phyloP scores from a whole-genome alignment of 2,113 vertebrate genomes.

The Microtus richardsoni region DNA sequence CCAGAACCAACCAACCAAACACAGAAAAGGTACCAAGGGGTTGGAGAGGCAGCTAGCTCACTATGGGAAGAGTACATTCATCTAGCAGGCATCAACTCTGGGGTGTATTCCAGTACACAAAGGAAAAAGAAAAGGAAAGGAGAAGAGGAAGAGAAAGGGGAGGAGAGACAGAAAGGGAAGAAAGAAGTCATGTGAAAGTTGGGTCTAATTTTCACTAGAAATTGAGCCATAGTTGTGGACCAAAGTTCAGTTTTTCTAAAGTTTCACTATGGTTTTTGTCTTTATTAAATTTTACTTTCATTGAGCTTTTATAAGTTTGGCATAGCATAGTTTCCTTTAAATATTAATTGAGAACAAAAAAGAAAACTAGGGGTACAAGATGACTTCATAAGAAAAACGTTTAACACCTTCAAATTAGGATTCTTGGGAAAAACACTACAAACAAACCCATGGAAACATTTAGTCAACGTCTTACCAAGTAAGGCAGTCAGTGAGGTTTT shows the following conservation, averaged over 20 bases:
- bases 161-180: neutral
- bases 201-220: neutral
- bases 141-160: neutral
- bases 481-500: constrained; percentile 22
- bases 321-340: constrained; percentile 47
- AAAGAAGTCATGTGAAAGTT: neutral
- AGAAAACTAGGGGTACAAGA: neutral
- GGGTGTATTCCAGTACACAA: neutral
- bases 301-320: constrained; percentile 24
- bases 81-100: neutral
- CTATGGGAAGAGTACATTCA: neutral
- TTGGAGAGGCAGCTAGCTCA: neutral
- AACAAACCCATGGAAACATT: constrained; percentile 63
- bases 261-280: constrained; percentile 15
- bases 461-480: constrained; percentile 3
- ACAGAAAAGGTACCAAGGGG: neutral
- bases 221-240: neutral
- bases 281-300: constrained; percentile 21
- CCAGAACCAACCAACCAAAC: neutral
- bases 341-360: constrained; percentile 42
- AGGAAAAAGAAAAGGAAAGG: neutral
- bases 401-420: constrained; percentile 53
- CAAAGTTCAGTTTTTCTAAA: neutral
- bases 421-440: constrained; percentile 43
- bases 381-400: constrained; percentile 39